Evolutionary conservation across 2,888 invertebrate genomes (phyloP).

Genomic region (Heteromyza rotundicornis): DNA sequence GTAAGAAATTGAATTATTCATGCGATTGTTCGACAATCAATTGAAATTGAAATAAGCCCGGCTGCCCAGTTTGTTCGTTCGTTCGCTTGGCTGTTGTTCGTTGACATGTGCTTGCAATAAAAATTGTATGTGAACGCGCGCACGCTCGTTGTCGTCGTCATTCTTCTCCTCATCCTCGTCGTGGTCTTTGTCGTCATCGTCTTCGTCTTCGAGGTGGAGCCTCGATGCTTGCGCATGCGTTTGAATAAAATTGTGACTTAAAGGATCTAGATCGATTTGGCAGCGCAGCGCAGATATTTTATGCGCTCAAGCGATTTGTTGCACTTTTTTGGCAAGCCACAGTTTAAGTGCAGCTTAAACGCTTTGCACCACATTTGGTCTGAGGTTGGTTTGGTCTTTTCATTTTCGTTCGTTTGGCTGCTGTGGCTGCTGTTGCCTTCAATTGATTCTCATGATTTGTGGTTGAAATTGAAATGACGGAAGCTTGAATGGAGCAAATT

Average conservation of each 20-base stretch:
- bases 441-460: conserved; percentile 5
- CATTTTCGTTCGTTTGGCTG: neutral
- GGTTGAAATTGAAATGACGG: neutral
- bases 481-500: neutral
- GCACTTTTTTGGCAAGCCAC: neutral
- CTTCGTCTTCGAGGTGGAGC: neutral
- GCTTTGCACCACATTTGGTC: conserved; percentile 4
- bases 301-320: conserved; percentile 22
- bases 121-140: conserved; percentile 34
- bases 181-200: neutral
- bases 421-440: neutral
- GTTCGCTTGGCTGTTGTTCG: conserved; percentile 28
- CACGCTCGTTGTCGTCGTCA: neutral
- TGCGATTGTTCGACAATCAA: conserved; percentile 62
- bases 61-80: conserved; percentile 32
- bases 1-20: conserved; percentile 59
- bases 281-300: conserved; percentile 37
- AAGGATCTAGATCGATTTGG: conserved; percentile 54
- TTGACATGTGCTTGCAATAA: conserved; percentile 29
- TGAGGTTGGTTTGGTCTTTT: neutral
- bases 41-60: conserved; percentile 60
- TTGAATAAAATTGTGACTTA: conserved; percentile 49
- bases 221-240: neutral
- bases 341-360: neutral
- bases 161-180: too few species aligned